These are phyloP conservation scores for Panagrolaimus sp. DNA, from an alignment of 1,140 invertebrate species.

Conservation along the genomic window DNA sequence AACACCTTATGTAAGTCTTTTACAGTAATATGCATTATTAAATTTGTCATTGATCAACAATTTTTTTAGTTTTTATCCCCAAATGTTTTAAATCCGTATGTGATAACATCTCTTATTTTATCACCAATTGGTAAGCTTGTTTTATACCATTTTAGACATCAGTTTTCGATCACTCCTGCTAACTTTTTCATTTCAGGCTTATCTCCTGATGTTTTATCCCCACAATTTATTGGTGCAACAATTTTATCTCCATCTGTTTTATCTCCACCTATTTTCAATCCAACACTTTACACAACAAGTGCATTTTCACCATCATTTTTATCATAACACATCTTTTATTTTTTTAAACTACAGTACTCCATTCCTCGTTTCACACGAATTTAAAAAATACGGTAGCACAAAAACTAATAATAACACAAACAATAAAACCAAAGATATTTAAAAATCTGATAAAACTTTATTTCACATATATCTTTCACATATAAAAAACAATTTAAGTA, in stretches of 20 bases:
- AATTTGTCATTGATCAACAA: too few relatives aligned
- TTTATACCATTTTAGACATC: too few relatives aligned
- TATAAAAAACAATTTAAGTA: not conserved
- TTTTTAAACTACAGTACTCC: not conserved
- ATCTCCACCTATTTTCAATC: conserved; percentile 40
- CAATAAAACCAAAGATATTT: not conserved
- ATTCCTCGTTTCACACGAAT: too few relatives aligned
- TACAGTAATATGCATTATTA: not conserved
- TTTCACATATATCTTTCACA: not conserved
- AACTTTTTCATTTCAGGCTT: conserved; percentile 28
- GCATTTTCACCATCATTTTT: conserved; percentile 35
- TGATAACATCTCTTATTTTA: conserved; percentile 32
- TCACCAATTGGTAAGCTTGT: conserved; percentile 25
- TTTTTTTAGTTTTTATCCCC: conserved; percentile 26
- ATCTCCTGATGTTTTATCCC: conserved; percentile 36
- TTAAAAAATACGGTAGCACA: not conserved
- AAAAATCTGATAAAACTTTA: conserved; percentile 1
- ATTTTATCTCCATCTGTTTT: conserved; percentile 33
- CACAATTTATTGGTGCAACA: conserved; percentile 29
- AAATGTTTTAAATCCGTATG: conserved; percentile 34
- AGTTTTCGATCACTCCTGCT: too few relatives aligned
- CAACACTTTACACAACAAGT: conserved; percentile 33
- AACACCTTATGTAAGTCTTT: conserved; percentile 12
- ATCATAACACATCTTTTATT: conserved; percentile 54
- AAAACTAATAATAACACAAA: not conserved